Evolutionary conservation across 2,888 invertebrate species (phyloP), one percentile per base, ranked within the genome.

Genomic region (Coelopa pilipes): DNA sequence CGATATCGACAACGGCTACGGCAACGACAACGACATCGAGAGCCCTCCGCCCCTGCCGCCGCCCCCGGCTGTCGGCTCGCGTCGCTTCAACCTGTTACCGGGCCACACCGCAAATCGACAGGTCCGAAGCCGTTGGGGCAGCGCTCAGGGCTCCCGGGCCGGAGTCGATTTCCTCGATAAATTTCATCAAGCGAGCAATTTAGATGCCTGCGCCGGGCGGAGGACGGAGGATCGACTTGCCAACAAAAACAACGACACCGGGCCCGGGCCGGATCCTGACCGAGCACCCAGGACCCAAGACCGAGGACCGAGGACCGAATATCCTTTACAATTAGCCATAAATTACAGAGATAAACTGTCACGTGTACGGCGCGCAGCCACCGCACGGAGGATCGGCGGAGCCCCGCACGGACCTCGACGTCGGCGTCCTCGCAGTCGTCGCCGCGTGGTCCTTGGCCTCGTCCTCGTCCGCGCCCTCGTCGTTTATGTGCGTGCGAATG

Each of bases 321-420:
- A 53, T 66, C 59, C 72, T 72, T 72, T 67, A 67, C 72, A 72
- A 72, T 72, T 72, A 72, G 72, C 72, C 34, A 67, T 72, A 72
- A 72, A 72, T 72, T 59, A 72, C 66, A 66, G 62, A 67, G 67
- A 66, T 66, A 72, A 57, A 72, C 72, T 66, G 62, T 72, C 59
- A 67, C 66, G 57, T 72, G 59, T 24, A 65, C 53, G 53, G 50
- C 49, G 49, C 11, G 13, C 67, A 34, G 21, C 49, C n/a, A 45
- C 4, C 66, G 13, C 15, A 49, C 19, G 45, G 46, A 59, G 7
- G 3, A 17, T n/a, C 24, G n/a, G 24, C 21, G 5, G 47, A 49
- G 66, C 24, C n/a, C 19, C 24, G n/a, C 10, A 21, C 9, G 24
- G 34, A 15, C 45, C 46, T n/a, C 46, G n/a, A n/a, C n/a, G n/a